Base-by-base conservation (phyloP, 2,888 invertebrate genomes). In the Flabesymbios commensalis region DNA sequence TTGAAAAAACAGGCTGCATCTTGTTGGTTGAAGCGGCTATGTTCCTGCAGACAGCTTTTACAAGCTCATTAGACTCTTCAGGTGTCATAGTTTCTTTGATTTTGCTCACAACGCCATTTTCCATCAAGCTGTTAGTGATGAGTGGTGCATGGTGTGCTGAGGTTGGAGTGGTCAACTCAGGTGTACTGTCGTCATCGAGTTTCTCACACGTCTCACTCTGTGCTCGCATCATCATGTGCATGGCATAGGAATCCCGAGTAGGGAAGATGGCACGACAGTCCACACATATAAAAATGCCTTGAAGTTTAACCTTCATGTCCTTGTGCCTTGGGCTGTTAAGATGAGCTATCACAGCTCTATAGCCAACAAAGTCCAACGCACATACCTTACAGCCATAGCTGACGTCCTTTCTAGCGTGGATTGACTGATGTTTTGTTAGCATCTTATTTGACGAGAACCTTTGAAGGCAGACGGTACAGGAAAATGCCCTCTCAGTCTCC, bases 141-240 rank as follows among this genome's bases (percentile, higher is more conserved):
- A n/a, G 29, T 7, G 10, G 49, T 45, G 24, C 24, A 19, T 26
- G 29, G 29, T 14, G 49, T 29, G 14, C 29, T 22, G 5, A 49
- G 29, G 7, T 5, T 29, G 28, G 41, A 5, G 55, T 26, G 86
- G 83, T 92, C 92, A 81, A 93, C 94, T 78, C 93, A 92, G 57
- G 93, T 93, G 84, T 93, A 93, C 82, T 93, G 92, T 19, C 19
- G 51, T 7, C 28, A 29, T 49, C 14, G 51, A 26, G 14, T 22
- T 22, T 45, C n/a, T 36, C 10, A 36, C 71, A 71, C 0, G 57
- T 58, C 61, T 80, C 78, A 55, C 78, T 76, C 69, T 79, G 79
- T 19, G 80, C 80, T 7, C 79, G 67, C 69, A 78, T 72, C 75
- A 82, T 75, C 78, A 80, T 80, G 69, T 82, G 82, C 81, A 82